Base-by-base conservation (phyloP, 2,888 invertebrate species). In the Suillia variegata region DNA sequence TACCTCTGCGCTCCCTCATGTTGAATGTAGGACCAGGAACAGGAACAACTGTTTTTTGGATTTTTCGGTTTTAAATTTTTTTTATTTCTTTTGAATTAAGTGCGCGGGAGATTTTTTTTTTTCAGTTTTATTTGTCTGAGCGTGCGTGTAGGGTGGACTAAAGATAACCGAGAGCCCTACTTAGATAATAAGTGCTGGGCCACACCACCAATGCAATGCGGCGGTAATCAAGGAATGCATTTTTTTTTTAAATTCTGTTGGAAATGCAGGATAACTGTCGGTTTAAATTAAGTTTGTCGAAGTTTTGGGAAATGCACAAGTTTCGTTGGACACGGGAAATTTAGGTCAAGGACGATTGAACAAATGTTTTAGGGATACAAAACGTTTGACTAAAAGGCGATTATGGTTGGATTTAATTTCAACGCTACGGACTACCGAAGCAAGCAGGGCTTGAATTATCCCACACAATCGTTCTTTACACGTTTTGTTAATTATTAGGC, bases 151-250 rank as follows among this genome's bases (percentile, higher is more conserved):
- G 45, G 4, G 4, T 5, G n/a, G 26, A 48, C 33, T 17, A 33
- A 10, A 53, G 71, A 72, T 72, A 72, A 62, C 71, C 75, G 75
- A 75, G 73, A 72, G 71, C 70, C 71, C 71, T 75, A 72, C 63
- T 61, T 72, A 72, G 71, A 72, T 72, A 72, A 75, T 59, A 59
- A 70, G 52, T 64, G 58, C 63, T n/a, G n/a, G n/a, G n/a, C n/a
- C n/a, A n/a, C n/a, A n/a, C n/a, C n/a, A n/a, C n/a, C n/a, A 63
- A 20, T 53, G 59, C 45, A 57, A 47, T 56, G 48, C 67, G 22
- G 13, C 24, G 24, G 18, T n/a, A 38, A 38, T 10, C 3, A 4
- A 38, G 38, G 38, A 38, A 38, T 12, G 38, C 38, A 38, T 13
- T 38, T 31, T 31, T 31, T 31, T n/a, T n/a, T n/a, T n/a, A 31